phyloP scores from a whole-genome alignment of 2,113 vertebrate genomes.

The Tauraco erythrolophus region DNA sequence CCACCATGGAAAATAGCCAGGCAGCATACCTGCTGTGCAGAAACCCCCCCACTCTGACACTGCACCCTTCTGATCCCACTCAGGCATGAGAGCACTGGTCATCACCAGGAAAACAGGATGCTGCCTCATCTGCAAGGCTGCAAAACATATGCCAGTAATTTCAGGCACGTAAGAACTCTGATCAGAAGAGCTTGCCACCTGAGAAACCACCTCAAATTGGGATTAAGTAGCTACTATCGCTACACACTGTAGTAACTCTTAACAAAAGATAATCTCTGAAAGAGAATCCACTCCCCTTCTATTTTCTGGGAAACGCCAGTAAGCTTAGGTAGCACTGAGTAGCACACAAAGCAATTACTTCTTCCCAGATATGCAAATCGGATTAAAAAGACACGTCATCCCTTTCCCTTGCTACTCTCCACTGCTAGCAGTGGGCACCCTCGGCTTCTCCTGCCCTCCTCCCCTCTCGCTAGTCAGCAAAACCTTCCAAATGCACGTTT shows the following conservation, averaged over 20 bases:
- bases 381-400: slow-evolving; percentile 47
- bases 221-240: neutral
- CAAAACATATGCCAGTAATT: neutral
- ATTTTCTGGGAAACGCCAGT: slow-evolving; percentile 1
- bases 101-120: neutral
- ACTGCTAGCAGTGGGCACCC: neutral
- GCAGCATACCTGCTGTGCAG: slow-evolving; percentile 32
- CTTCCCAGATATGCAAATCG: neutral
- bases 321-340: neutral
- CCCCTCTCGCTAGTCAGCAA: neutral
- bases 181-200: neutral
- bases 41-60: neutral
- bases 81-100: neutral
- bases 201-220: neutral
- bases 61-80: neutral
- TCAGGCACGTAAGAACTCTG: neutral
- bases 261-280: neutral
- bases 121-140: neutral
- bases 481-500: neutral
- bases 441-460: neutral
- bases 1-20: neutral
- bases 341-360: slow-evolving; percentile 1
- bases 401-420: neutral
- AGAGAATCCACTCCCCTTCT: neutral
- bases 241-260: neutral